These are phyloP conservation scores for Cydia amplana DNA, from an alignment of 1,140 invertebrate species.

Conservation along the genomic window DNA sequence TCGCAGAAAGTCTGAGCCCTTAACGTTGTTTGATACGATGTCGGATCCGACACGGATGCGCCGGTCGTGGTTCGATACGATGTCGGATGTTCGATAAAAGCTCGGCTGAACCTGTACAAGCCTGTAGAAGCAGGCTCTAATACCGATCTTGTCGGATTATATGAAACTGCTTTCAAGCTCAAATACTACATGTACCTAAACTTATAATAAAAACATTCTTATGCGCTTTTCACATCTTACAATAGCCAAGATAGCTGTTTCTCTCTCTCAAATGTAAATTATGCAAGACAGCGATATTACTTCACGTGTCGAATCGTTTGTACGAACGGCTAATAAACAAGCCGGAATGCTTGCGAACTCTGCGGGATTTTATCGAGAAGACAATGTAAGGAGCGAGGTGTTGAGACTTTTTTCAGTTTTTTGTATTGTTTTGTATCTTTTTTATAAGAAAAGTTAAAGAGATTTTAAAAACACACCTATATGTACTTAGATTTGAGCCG, in stretches of 20 bases:
- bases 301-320: neutral
- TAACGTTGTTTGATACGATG: neutral
- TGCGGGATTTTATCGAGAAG: constrained; percentile 15
- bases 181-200: too few relatives aligned
- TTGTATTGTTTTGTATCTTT: neutral
- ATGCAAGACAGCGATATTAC: neutral
- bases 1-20: neutral
- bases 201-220: too few relatives aligned
- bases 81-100: too few relatives aligned
- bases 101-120: too few relatives aligned
- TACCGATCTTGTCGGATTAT: too few relatives aligned
- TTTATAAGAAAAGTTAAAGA: neutral
- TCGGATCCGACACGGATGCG: neutral
- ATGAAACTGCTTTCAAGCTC: too few relatives aligned
- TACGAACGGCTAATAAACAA: constrained; percentile 28
- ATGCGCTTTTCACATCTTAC: too few relatives aligned
- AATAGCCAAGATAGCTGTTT: neutral
- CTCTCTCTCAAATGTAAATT: neutral
- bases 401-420: neutral
- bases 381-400: neutral
- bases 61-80: too few relatives aligned
- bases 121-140: too few relatives aligned
- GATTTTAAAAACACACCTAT: too few relatives aligned
- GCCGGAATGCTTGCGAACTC: constrained; percentile 1
- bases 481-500: too few relatives aligned